Evolutionary conservation across 2,797 vertebrate genomes (phyloP).

Genomic region (Triplophysa bombifrons): DNA sequence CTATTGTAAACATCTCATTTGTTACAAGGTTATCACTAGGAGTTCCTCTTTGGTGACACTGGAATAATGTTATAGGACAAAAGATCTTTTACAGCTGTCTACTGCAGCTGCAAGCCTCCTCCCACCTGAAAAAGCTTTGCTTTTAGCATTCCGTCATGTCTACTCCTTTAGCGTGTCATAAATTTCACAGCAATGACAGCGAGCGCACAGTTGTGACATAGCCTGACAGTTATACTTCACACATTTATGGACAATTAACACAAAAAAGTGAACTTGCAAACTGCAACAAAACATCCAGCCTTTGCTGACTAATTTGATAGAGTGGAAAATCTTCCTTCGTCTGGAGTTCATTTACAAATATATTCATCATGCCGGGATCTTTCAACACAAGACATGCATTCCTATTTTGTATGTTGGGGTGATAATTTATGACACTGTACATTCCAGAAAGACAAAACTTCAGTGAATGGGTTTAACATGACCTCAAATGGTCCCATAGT

Average conservation of each 20-base stretch:
- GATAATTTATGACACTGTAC: conserved; percentile 2
- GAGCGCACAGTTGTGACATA: background rate
- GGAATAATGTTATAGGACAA: conserved; percentile 8
- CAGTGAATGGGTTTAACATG: conserved; percentile 14
- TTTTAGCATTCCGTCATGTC: conserved; percentile 16
- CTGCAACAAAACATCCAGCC: background rate
- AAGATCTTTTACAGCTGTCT: conserved; percentile 37
- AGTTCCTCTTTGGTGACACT: conserved; percentile 16
- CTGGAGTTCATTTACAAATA: conserved; percentile 15
- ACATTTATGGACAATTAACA: background rate
- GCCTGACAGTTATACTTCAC: background rate
- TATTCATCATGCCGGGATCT: conserved; percentile 6
- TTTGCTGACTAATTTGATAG: conserved; percentile 9
- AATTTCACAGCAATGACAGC: background rate
- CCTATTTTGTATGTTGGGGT: background rate
- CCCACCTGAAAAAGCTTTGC: conserved; percentile 22
- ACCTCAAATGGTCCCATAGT: background rate
- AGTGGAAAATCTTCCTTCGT: background rate
- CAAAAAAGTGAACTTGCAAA: background rate
- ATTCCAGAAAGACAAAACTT: conserved; percentile 33
- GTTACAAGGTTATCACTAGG: background rate
- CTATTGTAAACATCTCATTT: background rate
- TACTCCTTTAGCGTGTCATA: conserved; percentile 1
- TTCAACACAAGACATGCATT: conserved; percentile 10
- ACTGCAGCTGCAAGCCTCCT: conserved; percentile 30